Percentiles rank a stretch among this genome's conserved stretches.
Conservation (phyloP, 2,888 invertebrate species). For the Stomorhina lunata region DNA sequence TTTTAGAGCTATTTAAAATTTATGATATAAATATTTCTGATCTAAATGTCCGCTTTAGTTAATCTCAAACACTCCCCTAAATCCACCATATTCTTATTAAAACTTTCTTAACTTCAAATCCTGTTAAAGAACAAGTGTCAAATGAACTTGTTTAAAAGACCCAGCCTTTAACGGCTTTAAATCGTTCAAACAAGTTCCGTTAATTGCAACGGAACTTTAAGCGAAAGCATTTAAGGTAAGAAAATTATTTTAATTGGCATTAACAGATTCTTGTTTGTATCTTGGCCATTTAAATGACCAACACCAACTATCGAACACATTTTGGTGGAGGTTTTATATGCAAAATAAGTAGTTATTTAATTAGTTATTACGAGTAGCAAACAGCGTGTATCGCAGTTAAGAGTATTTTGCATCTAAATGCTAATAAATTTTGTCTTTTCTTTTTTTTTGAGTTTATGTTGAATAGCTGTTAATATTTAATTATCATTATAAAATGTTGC, state of each 20-base stretch:
- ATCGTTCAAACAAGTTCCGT: not conserved
- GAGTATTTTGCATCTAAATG: slow-evolving; percentile 19
- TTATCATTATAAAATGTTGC: slow-evolving; percentile 33
- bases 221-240: not conserved
- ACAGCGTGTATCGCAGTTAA: slow-evolving; percentile 8
- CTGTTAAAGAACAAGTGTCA: not conserved
- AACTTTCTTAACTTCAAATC: not conserved
- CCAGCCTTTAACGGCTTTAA: not conserved
- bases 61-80: not conserved
- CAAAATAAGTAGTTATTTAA: no score
- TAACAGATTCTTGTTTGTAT: slow-evolving; percentile 22
- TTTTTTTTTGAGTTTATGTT: not conserved
- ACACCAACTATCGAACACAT: not conserved
- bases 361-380: not conserved
- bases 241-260: not conserved
- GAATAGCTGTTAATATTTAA: slow-evolving; percentile 13
- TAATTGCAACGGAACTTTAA: not conserved
- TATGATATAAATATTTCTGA: no score
- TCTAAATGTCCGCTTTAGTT: no score
- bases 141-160: not conserved
- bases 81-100: no score
- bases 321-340: slow-evolving; percentile 16
- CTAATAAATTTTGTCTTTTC: slow-evolving; percentile 19
- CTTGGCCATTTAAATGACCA: slow-evolving; percentile 1
- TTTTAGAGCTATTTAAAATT: no score